These are phyloP conservation scores for Parauchenoglanis ngamensis DNA, from an alignment of 2,797 vertebrate species.

Conservation along the genomic window DNA sequence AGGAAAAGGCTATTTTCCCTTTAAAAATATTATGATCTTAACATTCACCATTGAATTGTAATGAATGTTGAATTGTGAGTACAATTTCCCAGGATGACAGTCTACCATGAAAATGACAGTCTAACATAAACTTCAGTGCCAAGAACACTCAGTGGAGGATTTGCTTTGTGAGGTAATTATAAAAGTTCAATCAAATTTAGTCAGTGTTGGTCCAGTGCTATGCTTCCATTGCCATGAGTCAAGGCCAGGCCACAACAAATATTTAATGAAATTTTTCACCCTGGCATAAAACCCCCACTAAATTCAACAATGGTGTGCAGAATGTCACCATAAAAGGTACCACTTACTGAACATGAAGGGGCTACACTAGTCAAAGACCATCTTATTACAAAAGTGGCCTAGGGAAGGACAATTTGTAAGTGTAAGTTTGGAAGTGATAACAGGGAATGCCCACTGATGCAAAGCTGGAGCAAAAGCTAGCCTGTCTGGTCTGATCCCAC, in stretches of 20 bases:
- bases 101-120: neutral
- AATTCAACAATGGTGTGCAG: too few relatives aligned
- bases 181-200: neutral
- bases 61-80: neutral
- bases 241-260: neutral
- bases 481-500: neutral
- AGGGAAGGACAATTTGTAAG: neutral
- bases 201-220: neutral
- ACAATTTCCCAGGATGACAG: neutral
- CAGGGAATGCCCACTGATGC: neutral
- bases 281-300: too few relatives aligned
- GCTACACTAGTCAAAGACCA: too few relatives aligned
- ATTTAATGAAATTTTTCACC: neutral
- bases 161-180: neutral
- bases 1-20: neutral
- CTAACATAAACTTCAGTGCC: neutral
- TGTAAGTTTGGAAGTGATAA: neutral
- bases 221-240: neutral
- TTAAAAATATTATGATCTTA: neutral
- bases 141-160: neutral
- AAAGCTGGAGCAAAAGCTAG: too few relatives aligned
- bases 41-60: neutral
- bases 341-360: too few relatives aligned
- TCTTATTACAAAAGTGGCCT: neutral
- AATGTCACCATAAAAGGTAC: too few relatives aligned